Evolutionary conservation across 2,113 vertebrate species (phyloP).

Genomic region (Gorsachius goisagi): DNA sequence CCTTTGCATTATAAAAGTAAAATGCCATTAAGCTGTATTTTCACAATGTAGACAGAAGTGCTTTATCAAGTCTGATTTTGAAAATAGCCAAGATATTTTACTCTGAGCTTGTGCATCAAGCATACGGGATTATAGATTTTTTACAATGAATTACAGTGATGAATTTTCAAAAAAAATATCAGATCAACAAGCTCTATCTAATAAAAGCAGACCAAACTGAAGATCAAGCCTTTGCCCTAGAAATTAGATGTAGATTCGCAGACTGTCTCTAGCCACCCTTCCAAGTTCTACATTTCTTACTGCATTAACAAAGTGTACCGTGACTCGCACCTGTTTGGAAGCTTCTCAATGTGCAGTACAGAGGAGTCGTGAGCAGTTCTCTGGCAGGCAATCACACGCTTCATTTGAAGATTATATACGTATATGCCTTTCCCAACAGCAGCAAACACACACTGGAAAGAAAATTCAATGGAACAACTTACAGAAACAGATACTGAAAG

Average conservation of each 20-base stretch:
- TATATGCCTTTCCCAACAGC: slow-evolving; percentile 93
- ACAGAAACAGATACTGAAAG: slow-evolving; percentile 37
- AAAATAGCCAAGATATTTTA: background rate
- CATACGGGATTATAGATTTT: background rate
- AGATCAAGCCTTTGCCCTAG: background rate
- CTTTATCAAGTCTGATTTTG: background rate
- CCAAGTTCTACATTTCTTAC: background rate
- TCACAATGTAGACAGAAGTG: background rate
- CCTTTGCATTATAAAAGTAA: background rate
- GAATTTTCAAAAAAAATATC: background rate
- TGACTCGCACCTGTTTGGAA: slow-evolving; percentile 77
- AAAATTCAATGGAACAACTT: slow-evolving; percentile 50
- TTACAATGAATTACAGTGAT: background rate
- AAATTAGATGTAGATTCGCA: background rate
- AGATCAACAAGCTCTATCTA: background rate
- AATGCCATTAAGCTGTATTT: background rate
- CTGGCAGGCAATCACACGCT: slow-evolving; percentile 88
- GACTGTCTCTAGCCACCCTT: background rate
- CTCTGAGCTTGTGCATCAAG: background rate
- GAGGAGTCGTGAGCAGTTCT: slow-evolving; percentile 91
- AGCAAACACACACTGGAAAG: slow-evolving; percentile 83
- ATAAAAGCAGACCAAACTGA: background rate
- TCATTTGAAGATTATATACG: slow-evolving; percentile 86
- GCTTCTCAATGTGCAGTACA: slow-evolving; percentile 82
- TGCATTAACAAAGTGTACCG: background rate